Percentiles rank a stretch among this genome's conserved stretches.
These are phyloP conservation scores for Helicoverpa assulta DNA, from an alignment of 2,888 invertebrate species.

Conservation along the genomic window DNA sequence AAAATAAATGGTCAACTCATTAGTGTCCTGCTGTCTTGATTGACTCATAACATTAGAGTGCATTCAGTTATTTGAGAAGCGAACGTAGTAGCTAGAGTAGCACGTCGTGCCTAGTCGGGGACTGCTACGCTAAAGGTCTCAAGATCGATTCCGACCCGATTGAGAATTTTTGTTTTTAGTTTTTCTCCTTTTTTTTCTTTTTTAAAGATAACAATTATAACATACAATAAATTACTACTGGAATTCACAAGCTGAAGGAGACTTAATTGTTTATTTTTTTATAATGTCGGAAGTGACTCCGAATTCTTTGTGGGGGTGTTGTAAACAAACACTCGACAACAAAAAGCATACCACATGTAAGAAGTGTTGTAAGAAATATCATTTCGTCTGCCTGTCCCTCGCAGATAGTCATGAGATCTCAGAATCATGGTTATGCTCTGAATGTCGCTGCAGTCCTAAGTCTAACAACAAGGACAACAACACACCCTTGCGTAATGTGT, in stretches of 20 bases:
- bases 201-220: not conserved
- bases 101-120: not conserved
- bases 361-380: slow-evolving; percentile 1
- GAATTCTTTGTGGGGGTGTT: slow-evolving; percentile 1
- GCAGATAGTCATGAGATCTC: slow-evolving; percentile 3
- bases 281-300: not conserved
- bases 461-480: not conserved
- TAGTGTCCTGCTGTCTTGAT: not conserved
- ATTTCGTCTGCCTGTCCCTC: slow-evolving; percentile 5
- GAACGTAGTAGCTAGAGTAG: not conserved
- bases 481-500: slow-evolving; percentile 2
- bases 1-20: slow-evolving; percentile 5
- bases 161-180: not conserved
- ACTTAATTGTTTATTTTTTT: not conserved
- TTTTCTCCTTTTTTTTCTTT: not conserved
- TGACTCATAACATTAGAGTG: slow-evolving; percentile 2
- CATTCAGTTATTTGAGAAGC: not conserved
- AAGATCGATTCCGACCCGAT: slow-evolving; percentile 1
- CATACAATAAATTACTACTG: not conserved
- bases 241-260: not conserved
- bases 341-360: not conserved
- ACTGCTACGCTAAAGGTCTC: not conserved
- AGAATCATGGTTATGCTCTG: not conserved
- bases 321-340: slow-evolving; percentile 1
- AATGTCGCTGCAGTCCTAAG: not conserved